Evolutionary conservation across 2,113 vertebrate genomes (phyloP).

Genomic region (Macaca mulatta): DNA sequence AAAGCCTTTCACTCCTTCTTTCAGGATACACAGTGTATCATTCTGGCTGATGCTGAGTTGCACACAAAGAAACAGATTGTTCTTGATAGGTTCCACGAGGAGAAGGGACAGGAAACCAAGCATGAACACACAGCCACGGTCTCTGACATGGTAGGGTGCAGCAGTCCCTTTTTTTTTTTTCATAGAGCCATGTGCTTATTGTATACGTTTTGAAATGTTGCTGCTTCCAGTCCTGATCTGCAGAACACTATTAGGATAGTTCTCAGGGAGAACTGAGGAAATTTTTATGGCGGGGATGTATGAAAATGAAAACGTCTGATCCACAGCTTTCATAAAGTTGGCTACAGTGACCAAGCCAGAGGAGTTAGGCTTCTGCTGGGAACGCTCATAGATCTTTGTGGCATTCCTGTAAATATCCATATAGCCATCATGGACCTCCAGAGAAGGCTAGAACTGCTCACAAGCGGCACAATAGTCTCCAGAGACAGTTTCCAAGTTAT

Average conservation of each 20-base stretch:
- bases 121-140: conserved; percentile 84
- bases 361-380: conserved; percentile 56
- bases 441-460: conserved; percentile 92
- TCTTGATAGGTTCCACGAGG: conserved; percentile 86
- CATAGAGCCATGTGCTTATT: conserved; percentile 89
- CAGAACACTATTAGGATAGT: conserved; percentile 89
- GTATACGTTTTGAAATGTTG: conserved; percentile 92
- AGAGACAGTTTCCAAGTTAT: conserved; percentile 64
- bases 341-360: conserved; percentile 85
- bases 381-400: conserved; percentile 91
- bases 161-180: conserved; percentile 84
- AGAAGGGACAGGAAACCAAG: conserved; percentile 88
- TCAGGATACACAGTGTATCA: conserved; percentile 88
- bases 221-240: conserved; percentile 88
- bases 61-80: conserved; percentile 86
- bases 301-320: conserved; percentile 92
- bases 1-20: conserved; percentile 79
- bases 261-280: conserved; percentile 86
- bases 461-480: conserved; percentile 88
- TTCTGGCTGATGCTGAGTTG: conserved; percentile 91
- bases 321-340: conserved; percentile 89
- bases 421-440: conserved; percentile 89
- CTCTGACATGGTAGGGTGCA: conserved; percentile 83
- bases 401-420: conserved; percentile 92
- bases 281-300: conserved; percentile 89